Evolutionary conservation across 2,888 invertebrate species (phyloP).

Genomic region (Dioctria linearis): DNA sequence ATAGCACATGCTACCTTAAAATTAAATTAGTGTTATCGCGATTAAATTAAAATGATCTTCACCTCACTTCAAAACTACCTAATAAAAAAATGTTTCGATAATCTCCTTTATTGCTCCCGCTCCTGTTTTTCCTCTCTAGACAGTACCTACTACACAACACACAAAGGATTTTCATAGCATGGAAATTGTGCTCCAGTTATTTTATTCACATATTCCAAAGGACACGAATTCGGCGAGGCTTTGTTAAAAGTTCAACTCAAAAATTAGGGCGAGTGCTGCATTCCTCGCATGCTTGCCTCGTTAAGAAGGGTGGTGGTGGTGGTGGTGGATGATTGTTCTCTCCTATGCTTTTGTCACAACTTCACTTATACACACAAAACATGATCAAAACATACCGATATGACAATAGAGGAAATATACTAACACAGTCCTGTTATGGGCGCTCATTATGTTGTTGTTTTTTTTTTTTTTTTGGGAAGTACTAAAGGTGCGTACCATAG

Average conservation of each 20-base stretch:
- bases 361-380: not conserved
- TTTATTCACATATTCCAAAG: constrained; percentile 28
- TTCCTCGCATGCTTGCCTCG: constrained; percentile 11
- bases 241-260: constrained; percentile 25
- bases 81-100: constrained; percentile 10
- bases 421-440: not conserved
- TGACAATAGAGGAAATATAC: not conserved
- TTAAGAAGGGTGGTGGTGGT: constrained; percentile 15
- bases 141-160: too few species aligned
- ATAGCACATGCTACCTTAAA: too few species aligned
- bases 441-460: too few species aligned
- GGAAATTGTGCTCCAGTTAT: not conserved
- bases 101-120: not conserved
- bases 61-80: not conserved
- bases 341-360: constrained; percentile 24
- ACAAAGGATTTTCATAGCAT: not conserved
- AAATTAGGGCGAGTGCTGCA: constrained; percentile 35
- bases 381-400: too few species aligned
- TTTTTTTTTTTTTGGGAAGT: not conserved
- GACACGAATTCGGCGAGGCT: constrained; percentile 15
- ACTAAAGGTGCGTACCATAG: not conserved
- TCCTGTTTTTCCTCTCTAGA: too few species aligned
- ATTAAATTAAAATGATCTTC: too few species aligned
- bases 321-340: not conserved
- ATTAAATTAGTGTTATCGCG: too few species aligned